Evolutionary conservation across 2,113 vertebrate species (phyloP).

Genomic region (Delphinus delphis): DNA sequence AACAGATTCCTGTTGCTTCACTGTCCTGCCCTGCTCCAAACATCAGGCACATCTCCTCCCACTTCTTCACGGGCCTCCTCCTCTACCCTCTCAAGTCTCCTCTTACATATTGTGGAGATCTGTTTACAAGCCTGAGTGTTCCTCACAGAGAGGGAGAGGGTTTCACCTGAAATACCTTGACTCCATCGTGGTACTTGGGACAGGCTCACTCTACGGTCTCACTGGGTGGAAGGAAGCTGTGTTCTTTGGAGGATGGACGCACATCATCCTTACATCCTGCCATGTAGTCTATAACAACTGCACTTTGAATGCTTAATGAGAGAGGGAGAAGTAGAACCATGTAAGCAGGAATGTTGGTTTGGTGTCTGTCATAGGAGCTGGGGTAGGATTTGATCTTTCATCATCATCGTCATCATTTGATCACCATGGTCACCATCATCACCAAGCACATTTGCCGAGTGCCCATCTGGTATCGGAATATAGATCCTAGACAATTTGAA

Average conservation of each 20-base stretch:
- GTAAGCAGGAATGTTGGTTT: neutral
- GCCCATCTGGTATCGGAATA: neutral
- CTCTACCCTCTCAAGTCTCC: neutral
- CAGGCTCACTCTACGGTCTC: neutral
- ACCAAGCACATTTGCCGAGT: neutral
- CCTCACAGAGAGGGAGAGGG: neutral
- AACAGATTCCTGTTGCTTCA: neutral
- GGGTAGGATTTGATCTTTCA: neutral
- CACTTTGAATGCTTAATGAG: neutral
- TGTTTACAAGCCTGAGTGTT: neutral
- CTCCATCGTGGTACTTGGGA: neutral
- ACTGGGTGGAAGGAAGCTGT: neutral
- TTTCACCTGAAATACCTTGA: neutral
- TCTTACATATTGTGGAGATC: neutral
- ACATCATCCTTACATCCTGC: neutral
- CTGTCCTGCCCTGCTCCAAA: neutral
- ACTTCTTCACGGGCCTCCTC: neutral
- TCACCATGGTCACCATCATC: accelerated
- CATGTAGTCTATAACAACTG: neutral
- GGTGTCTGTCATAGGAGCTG: neutral
- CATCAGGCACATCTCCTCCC: neutral
- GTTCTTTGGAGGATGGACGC: neutral
- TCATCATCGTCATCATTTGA: neutral
- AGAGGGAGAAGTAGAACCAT: neutral
- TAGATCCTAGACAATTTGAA: neutral